These are phyloP conservation scores for Danio albolineatus DNA, from an alignment of 2,797 vertebrate genomes.

Conservation along the genomic window DNA sequence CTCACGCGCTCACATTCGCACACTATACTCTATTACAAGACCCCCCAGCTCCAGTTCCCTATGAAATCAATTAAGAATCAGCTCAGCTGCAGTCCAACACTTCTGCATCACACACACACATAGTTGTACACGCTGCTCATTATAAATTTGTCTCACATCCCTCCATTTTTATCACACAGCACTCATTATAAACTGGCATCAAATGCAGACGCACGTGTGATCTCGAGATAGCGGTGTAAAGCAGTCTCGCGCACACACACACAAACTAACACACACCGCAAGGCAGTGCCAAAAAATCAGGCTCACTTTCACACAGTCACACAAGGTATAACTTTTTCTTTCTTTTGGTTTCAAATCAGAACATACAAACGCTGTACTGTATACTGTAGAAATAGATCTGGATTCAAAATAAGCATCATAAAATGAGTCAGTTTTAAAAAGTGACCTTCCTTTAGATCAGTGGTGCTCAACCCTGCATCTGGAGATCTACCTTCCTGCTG, in stretches of 20 bases:
- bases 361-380: too few species aligned
- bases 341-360: too few species aligned
- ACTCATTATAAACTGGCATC: constrained; percentile 58
- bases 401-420: not conserved
- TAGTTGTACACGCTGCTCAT: constrained; percentile 58
- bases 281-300: constrained; percentile 21
- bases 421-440: not conserved
- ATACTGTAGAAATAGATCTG: not conserved
- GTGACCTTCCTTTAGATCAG: not conserved
- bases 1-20: constrained; percentile 57
- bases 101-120: constrained; percentile 61
- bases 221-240: constrained; percentile 47
- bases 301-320: not conserved
- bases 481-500: too few species aligned
- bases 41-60: constrained; percentile 78
- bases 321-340: not conserved
- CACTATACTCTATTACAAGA: constrained; percentile 71
- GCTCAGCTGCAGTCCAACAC: constrained; percentile 72
- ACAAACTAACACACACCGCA: constrained; percentile 7
- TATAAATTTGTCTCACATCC: constrained; percentile 53
- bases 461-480: too few species aligned
- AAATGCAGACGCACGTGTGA: constrained; percentile 51
- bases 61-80: constrained; percentile 82
- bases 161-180: constrained; percentile 53
- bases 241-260: constrained; percentile 24